Percentiles rank a stretch among this genome's conserved stretches.
Conservation (phyloP, 2,888 invertebrate genomes). For the Drosophila macrospina region DNA sequence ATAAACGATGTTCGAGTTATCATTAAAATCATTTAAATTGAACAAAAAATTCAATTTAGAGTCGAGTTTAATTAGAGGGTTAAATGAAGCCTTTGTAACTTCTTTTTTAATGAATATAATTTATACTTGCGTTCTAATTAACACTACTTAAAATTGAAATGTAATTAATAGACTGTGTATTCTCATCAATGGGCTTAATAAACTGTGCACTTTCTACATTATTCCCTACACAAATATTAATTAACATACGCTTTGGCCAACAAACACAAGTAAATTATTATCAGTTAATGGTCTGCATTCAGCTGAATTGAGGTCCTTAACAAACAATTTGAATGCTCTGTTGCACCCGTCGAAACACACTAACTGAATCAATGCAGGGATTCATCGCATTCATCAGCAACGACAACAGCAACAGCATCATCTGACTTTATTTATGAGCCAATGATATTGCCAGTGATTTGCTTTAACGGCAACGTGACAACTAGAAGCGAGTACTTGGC, state of each 20-base stretch:
- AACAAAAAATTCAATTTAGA: too few species aligned
- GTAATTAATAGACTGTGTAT: not conserved
- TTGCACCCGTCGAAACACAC: constrained; percentile 2
- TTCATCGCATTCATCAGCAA: constrained; percentile 8
- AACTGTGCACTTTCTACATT: not conserved
- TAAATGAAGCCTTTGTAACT: too few species aligned
- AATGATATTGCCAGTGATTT: constrained; percentile 68
- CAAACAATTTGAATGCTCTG: constrained; percentile 11
- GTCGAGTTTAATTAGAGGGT: too few species aligned
- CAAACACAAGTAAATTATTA: constrained; percentile 14
- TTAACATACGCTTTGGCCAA: constrained; percentile 26
- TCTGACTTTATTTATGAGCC: constrained; percentile 67
- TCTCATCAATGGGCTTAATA: constrained; percentile 11
- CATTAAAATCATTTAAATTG: not conserved
- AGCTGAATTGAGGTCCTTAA: constrained; percentile 17
- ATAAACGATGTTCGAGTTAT: not conserved
- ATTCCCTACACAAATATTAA: not conserved
- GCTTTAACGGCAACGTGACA: constrained; percentile 70
- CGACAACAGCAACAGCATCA: constrained; percentile 15
- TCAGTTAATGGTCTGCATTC: constrained; percentile 16
- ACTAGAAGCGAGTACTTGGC: constrained; percentile 53
- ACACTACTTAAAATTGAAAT: too few species aligned
- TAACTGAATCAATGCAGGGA: constrained; percentile 30
- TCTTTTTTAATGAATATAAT: too few species aligned
- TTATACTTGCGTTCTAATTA: too few species aligned